Base-by-base conservation (phyloP, 2,797 vertebrate genomes). In the Benthosema pterotum region DNA sequence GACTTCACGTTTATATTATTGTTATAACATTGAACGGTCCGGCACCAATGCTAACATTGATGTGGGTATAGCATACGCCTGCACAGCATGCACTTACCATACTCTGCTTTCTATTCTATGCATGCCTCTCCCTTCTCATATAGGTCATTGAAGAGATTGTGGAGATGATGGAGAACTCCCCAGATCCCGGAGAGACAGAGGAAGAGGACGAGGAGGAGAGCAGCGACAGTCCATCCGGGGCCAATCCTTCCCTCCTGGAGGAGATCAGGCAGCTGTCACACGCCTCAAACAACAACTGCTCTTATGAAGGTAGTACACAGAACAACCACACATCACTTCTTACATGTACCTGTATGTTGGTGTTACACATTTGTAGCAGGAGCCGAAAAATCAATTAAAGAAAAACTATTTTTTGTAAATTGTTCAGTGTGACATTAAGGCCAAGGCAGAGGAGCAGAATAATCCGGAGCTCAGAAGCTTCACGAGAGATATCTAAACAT, bases 81-180 rank as follows among this genome's bases (percentile, higher is more conserved):
- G 19, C 19, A 22, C 19, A 22, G 19, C 19, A 22, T 22, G 32
- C 60, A 50, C 59, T 68, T 19, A 65, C 3, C 6, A 4, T 42
- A 28, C 16, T 45, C n/a, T 66, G 18, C 56, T 50, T 18, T 47
- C 19, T 49, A 54, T 32, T 32, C 63, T 60, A 5, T 55, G 67
- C 13, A 61, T 52, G 42, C n/a, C 14, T 42, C 42, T 8, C 32
- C 32, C 11, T 15, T 25, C 48, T 17, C 16, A 19, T 49, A 17
- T 85, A 97, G 96, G 95, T 97, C 52, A 97, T 97, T 52, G 96
- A 97, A 83, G 96, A 97, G 87, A 96, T 97, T 8, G 96, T 95
- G 3, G 96, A 97, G 83, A 97, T 97, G 96, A 97, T 97, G 96
- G 95, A 96, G 86, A 96, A 97, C 82, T 97, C 96, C 11, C 96